Evolutionary conservation across 2,888 invertebrate species (phyloP), one percentile per base, ranked within the genome.

Genomic region (Minunthozetes semirufus): DNA sequence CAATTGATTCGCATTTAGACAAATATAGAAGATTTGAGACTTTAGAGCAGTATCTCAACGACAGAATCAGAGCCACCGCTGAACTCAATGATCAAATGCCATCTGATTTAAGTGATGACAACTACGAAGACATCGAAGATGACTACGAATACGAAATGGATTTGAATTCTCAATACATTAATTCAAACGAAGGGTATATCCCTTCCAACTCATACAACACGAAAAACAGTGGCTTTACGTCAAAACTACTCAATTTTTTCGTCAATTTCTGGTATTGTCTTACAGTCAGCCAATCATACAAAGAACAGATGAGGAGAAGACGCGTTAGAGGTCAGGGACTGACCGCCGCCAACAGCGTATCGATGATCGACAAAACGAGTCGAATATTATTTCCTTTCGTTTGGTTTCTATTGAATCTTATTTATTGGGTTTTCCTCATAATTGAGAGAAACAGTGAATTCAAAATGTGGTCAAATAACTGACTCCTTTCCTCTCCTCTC

Each of bases 361-460:
- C 83, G 75, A 80, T 80, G 75, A 82, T 83, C 72, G 83, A 83
- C 79, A 87, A 89, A 79, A 88, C 90, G 0, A 90, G 94, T 11
- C 76, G 79, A 17, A 76, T 79, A 48, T 71, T 79, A 70, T 85
- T 85, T 78, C 94, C 95, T 2, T 88, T 91, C 15, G 91, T 92
- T 0, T 95, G 95, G 82, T 88, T 89, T 0, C 83, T 92, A 0
- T 89, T 95, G 77, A 95, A 94, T 82, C 84, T 94, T 73, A 88
- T 90, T 81, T 96, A 96, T 83, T 96, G 95, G 94, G 84, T 92
- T 82, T 87, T 89, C 50, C 93, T 92, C 27, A 53, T 66, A 15
- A 33, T 66, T 33, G 76, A 76, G 46, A 27, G 76, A 27, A 76
- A 73, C 63, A 48, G 66, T 29, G 56, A 50, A 17, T 76, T 76